These are phyloP conservation scores for Cyrtonyx montezumae DNA, from an alignment of 2,113 vertebrate genomes.

Conservation along the genomic window DNA sequence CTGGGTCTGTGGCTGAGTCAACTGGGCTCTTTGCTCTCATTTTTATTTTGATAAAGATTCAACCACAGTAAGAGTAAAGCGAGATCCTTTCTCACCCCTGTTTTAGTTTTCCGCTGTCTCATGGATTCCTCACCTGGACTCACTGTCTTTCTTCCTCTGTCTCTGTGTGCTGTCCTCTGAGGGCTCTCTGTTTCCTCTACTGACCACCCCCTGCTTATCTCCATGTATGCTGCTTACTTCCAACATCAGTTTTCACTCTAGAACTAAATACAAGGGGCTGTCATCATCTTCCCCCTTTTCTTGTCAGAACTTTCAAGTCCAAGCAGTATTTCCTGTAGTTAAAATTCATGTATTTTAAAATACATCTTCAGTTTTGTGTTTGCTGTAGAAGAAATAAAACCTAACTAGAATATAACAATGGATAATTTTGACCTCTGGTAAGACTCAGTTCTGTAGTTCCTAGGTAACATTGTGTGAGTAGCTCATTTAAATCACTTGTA, in stretches of 20 bases:
- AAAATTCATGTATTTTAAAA: background rate
- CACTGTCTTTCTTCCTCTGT: background rate
- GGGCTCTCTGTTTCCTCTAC: background rate
- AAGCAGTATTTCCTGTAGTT: background rate
- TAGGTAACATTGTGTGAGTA: constrained; percentile 39
- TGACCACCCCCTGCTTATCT: background rate
- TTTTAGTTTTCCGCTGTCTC: background rate
- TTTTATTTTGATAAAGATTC: background rate
- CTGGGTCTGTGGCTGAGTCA: background rate
- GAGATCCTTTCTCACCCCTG: background rate
- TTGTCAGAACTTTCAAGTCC: background rate
- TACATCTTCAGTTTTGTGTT: background rate
- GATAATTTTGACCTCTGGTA: background rate
- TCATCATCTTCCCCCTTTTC: background rate
- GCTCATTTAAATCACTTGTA: constrained; percentile 30
- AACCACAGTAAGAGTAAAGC: background rate
- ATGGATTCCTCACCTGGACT: background rate
- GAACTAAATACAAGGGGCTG: background rate
- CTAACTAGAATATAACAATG: background rate
- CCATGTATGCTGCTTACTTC: background rate
- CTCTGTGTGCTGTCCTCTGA: rapidly evolving
- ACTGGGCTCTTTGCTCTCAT: background rate
- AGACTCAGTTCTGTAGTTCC: background rate
- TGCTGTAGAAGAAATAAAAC: background rate
- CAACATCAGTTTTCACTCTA: background rate